These are phyloP conservation scores for Mesodorylaimus sp. DNA, from an alignment of 2,888 invertebrate genomes.

Conservation along the genomic window DNA sequence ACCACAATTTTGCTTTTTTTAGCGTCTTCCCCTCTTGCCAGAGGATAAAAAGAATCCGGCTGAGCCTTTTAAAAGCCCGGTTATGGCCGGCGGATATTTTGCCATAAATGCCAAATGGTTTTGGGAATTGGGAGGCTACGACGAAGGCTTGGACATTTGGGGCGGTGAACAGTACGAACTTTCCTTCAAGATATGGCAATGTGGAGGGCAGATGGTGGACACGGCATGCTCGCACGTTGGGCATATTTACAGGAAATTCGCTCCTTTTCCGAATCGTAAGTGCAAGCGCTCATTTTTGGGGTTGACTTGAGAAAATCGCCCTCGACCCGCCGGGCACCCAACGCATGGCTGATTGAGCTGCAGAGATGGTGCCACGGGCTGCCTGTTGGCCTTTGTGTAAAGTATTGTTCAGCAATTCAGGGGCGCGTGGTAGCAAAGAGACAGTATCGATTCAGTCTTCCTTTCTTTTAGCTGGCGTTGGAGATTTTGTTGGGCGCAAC, in stretches of 20 bases:
- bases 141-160: constrained; percentile 75
- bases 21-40: constrained; percentile 55
- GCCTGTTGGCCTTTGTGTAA: too few relatives aligned
- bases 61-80: constrained; percentile 67
- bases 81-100: constrained; percentile 88
- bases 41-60: constrained; percentile 53
- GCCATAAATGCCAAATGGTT: constrained; percentile 71
- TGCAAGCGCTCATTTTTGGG: too few relatives aligned
- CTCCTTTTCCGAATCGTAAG: constrained; percentile 71
- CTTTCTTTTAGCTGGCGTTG: constrained; percentile 67
- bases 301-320: too few relatives aligned
- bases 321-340: too few relatives aligned
- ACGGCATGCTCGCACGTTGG: constrained; percentile 80
- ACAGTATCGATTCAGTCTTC: too few relatives aligned
- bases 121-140: constrained; percentile 82
- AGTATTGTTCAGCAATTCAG: not conserved
- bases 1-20: too few relatives aligned
- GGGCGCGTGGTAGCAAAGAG: too few relatives aligned
- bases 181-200: constrained; percentile 90
- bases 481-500: constrained; percentile 71
- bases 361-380: too few relatives aligned
- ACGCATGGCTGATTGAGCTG: too few relatives aligned
- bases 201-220: constrained; percentile 76
- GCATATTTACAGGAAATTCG: constrained; percentile 41
- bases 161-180: constrained; percentile 89